Conservation (phyloP, 2,113 vertebrate genomes). For the Lanius ludovicianus region DNA sequence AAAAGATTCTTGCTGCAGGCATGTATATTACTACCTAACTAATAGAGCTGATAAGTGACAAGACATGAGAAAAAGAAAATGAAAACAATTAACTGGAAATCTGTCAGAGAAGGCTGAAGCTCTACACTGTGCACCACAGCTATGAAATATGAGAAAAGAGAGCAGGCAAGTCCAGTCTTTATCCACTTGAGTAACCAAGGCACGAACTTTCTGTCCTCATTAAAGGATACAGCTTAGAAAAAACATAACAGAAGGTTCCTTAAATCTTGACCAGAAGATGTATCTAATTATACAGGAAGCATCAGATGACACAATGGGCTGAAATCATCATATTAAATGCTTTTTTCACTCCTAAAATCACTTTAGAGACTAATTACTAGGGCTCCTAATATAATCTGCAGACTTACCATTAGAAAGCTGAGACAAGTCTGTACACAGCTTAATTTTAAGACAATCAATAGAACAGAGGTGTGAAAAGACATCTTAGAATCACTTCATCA, state of each 20-base stretch:
- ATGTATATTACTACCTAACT: background rate
- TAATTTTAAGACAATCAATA: slow-evolving; percentile 7
- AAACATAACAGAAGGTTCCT: background rate
- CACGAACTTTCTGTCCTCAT: background rate
- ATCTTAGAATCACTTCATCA: background rate
- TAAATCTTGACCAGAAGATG: background rate
- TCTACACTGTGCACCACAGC: background rate
- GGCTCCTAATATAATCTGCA: background rate
- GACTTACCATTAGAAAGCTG: background rate
- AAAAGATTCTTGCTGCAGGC: slow-evolving; percentile 10
- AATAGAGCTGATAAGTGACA: background rate
- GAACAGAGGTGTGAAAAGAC: background rate
- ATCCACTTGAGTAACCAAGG: background rate
- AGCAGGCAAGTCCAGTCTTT: background rate
- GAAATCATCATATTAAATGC: background rate
- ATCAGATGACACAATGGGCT: background rate
- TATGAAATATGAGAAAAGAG: background rate
- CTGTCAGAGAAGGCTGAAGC: slow-evolving; percentile 6
- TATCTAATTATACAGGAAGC: background rate
- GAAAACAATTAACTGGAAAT: slow-evolving; percentile 29
- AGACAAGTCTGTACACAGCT: background rate
- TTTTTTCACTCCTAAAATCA: background rate
- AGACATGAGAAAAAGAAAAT: slow-evolving; percentile 9
- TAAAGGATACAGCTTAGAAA: background rate
- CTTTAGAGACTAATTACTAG: background rate